phyloP scores from a whole-genome alignment of 2,888 invertebrate genomes.

The Heliconius sara region DNA sequence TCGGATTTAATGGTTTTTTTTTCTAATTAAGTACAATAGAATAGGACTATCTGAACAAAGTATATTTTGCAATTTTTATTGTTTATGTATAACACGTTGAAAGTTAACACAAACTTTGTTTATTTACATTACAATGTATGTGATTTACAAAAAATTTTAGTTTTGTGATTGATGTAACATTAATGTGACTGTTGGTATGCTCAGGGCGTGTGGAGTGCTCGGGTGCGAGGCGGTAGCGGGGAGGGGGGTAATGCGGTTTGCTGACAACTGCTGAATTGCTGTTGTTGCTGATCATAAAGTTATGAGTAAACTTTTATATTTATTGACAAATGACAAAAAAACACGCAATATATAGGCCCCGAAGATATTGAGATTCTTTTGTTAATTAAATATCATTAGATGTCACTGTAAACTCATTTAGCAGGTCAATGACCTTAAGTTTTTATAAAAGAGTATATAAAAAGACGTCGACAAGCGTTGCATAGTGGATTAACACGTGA shows the following conservation, averaged over 20 bases:
- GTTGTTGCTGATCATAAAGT: slow-evolving; percentile 82
- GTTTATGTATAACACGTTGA: slow-evolving; percentile 49
- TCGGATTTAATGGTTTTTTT: slow-evolving; percentile 13
- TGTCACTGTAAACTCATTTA: slow-evolving; percentile 16
- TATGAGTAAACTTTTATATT: slow-evolving; percentile 82
- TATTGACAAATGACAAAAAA: slow-evolving; percentile 53
- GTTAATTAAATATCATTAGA: neutral
- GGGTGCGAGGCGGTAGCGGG: slow-evolving; percentile 80
- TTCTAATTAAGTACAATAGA: slow-evolving; percentile 31
- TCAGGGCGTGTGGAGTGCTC: slow-evolving; percentile 79
- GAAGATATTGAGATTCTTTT: slow-evolving; percentile 17
- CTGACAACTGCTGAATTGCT: slow-evolving; percentile 83
- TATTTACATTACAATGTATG: slow-evolving; percentile 5
- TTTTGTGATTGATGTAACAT: slow-evolving; percentile 50
- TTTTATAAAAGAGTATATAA: neutral
- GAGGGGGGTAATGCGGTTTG: slow-evolving; percentile 78
- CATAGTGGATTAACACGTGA: slow-evolving; percentile 69
- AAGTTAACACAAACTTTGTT: slow-evolving; percentile 14
- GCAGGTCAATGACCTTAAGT: neutral
- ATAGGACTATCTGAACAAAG: slow-evolving; percentile 39
- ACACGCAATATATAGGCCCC: slow-evolving; percentile 40
- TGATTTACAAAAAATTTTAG: slow-evolving; percentile 20
- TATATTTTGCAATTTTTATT: slow-evolving; percentile 28
- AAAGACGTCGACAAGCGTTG: slow-evolving; percentile 30
- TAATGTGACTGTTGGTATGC: slow-evolving; percentile 81